Evolutionary conservation across 1,140 invertebrate genomes (phyloP), one percentile per base, ranked within the genome.

Genomic region (Neodiprion virginianus): DNA sequence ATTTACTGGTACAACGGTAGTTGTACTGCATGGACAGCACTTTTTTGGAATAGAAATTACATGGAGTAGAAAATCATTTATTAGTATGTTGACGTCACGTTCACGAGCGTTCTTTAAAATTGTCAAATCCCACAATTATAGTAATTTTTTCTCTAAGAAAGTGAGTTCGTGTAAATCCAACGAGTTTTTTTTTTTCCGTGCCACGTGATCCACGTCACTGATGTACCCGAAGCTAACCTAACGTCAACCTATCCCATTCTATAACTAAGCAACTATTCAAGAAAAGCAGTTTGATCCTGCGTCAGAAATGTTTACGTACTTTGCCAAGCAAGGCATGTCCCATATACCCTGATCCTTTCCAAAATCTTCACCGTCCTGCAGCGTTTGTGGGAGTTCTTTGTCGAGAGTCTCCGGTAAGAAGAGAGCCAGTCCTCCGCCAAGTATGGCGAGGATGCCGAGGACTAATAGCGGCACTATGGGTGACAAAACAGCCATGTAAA

Each of bases 291-390:
- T 40, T 40, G 28, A 11, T 49, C 65, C n/a, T 47, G 23, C 12
- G 10, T 48, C n/a, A 21, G 47, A 68, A 11, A 66, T 21, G 61
- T 72, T 67, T 68, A 84, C 85, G 86, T 83, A 92, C 92, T 90
- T 91, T 72, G 89, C 89, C 74, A 92, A 89, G 79, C 94, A 95
- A n/a, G 95, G 95, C 76, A 93, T 91, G 75, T 95, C 94, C 91
- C 93, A 95, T 76, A 96, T 92, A 78, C 89, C 91, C 81, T 96
- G 95, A 74, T 94, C 90, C 67, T 90, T 92, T 49, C 95, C 95
- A 81, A 96, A 97, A 77, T 94, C 90, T 88, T 97, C 95, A 9
- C 95, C 95, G 82, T 97, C 95, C 72, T 92, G 91, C 1, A 97
- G 83, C 0, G 95, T 95, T 81, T 96, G 94, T 0, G 96, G 95